These are phyloP conservation scores for Odontamblyopus rebecca DNA, from an alignment of 2,797 vertebrate species.

Conservation along the genomic window DNA sequence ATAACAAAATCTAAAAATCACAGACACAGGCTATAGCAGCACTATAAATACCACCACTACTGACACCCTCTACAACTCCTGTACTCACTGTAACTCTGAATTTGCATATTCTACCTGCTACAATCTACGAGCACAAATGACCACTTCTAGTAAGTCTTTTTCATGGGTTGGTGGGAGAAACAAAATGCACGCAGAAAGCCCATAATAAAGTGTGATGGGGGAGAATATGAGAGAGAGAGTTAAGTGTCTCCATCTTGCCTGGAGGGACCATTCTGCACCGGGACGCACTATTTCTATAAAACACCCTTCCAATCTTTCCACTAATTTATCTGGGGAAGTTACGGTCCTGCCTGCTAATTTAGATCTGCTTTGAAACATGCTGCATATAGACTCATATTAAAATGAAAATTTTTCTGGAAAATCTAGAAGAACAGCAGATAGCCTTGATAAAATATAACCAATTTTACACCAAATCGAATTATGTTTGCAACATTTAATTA, in stretches of 20 bases:
- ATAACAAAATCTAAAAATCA: conserved; percentile 6
- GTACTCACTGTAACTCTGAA: conserved; percentile 20
- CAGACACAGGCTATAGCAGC: background rate
- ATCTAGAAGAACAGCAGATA: conserved; percentile 54
- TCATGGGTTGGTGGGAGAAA: conserved; percentile 11
- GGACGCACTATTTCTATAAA: conserved; percentile 52
- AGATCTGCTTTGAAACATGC: conserved; percentile 57
- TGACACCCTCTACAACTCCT: conserved; percentile 21
- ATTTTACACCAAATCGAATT: background rate
- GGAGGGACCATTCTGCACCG: conserved; percentile 61
- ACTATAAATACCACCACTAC: conserved; percentile 10
- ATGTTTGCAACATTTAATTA: background rate
- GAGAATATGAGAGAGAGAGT: conserved; percentile 62
- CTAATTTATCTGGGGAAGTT: conserved; percentile 62
- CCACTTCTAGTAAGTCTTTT: conserved; percentile 51
- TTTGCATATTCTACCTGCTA: conserved; percentile 38
- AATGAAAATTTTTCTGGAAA: conserved; percentile 46
- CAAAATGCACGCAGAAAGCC: conserved; percentile 27
- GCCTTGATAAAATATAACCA: conserved; percentile 2
- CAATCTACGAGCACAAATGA: conserved; percentile 46
- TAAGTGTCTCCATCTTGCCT: conserved; percentile 63
- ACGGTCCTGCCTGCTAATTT: conserved; percentile 60
- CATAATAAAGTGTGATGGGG: conserved; percentile 54
- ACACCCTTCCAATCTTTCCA: conserved; percentile 48
- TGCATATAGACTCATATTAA: conserved; percentile 44